Evolutionary conservation across 2,113 vertebrate genomes (phyloP).

Genomic region (Herpetotheres cachinnans): DNA sequence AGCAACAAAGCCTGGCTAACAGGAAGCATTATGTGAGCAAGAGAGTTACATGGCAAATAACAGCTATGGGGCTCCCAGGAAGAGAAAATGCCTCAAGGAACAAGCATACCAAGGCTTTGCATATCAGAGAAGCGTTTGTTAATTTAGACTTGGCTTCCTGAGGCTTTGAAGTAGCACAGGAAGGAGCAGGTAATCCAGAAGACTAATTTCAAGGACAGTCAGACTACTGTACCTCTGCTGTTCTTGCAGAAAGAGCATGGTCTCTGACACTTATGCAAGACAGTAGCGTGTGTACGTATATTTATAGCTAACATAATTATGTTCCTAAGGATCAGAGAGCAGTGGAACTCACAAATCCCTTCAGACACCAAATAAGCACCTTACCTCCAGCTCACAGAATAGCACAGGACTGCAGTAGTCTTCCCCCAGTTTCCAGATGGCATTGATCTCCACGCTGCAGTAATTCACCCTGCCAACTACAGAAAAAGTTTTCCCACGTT

Average conservation of each 20-base stretch:
- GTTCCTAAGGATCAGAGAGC: background rate
- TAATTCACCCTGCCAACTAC: slow-evolving; percentile 65
- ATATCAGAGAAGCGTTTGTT: background rate
- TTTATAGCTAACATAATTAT: background rate
- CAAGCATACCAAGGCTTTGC: background rate
- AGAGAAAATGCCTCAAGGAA: background rate
- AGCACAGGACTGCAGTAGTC: slow-evolving; percentile 72
- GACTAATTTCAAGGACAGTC: background rate
- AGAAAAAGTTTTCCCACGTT: background rate
- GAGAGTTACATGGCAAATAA: background rate
- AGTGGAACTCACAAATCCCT: background rate
- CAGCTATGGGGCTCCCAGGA: background rate
- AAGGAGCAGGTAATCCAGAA: background rate
- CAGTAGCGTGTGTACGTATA: background rate
- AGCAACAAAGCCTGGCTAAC: background rate
- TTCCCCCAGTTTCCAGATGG: slow-evolving; percentile 52
- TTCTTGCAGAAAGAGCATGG: background rate
- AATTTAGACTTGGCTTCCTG: background rate
- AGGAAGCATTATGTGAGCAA: background rate
- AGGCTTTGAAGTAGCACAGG: background rate
- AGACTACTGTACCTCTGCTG: background rate
- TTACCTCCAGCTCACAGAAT: slow-evolving; percentile 76
- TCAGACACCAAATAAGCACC: background rate
- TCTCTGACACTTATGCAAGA: background rate
- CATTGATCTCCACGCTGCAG: slow-evolving; percentile 57